Conservation (phyloP, 2,888 invertebrate species). For the Netelia melanura region DNA sequence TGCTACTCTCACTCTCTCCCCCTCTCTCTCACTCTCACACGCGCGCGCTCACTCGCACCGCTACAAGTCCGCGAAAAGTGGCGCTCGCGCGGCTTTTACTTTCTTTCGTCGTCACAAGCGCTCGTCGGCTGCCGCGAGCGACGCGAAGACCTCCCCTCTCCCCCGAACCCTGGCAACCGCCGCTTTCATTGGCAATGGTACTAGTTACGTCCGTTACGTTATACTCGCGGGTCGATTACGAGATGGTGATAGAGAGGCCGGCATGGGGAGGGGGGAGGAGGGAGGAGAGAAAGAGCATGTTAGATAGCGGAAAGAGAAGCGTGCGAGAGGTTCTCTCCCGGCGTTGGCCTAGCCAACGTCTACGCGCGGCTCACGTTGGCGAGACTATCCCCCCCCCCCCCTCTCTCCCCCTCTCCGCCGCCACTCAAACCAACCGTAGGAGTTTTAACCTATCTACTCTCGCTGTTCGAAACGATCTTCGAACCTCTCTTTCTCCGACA, state of each 20-base stretch:
- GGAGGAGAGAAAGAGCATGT: slow-evolving; percentile 11
- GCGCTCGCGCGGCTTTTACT: slow-evolving; percentile 80
- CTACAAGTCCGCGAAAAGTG: slow-evolving; percentile 76
- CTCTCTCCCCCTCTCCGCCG: background rate
- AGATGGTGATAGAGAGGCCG: slow-evolving; percentile 39
- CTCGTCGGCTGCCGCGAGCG: slow-evolving; percentile 45
- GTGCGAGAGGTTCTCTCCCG: slow-evolving; percentile 17
- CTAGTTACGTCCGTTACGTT: slow-evolving; percentile 83
- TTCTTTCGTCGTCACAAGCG: slow-evolving; percentile 71
- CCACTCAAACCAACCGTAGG: too few species aligned
- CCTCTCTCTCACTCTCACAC: slow-evolving; percentile 18
- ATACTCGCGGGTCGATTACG: slow-evolving; percentile 51
- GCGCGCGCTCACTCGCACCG: background rate
- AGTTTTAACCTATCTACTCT: too few species aligned
- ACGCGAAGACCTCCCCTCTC: slow-evolving; percentile 61
- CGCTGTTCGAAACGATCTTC: slow-evolving; percentile 25
- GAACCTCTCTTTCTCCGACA: slow-evolving; percentile 47
- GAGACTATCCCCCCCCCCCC: background rate
- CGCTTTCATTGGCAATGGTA: slow-evolving; percentile 84
- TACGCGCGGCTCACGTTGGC: background rate
- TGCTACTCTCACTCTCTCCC: slow-evolving; percentile 27
- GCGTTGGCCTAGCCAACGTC: slow-evolving; percentile 33
- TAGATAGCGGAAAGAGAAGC: too few species aligned
- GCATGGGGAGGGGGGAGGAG: slow-evolving; percentile 39
- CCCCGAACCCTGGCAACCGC: background rate